A percentile compares a stretch with the other conserved stretches of the same genome.
Evolutionary conservation across 2,113 vertebrate species (phyloP).

Genomic region (Phalacrocorax aristotelis): DNA sequence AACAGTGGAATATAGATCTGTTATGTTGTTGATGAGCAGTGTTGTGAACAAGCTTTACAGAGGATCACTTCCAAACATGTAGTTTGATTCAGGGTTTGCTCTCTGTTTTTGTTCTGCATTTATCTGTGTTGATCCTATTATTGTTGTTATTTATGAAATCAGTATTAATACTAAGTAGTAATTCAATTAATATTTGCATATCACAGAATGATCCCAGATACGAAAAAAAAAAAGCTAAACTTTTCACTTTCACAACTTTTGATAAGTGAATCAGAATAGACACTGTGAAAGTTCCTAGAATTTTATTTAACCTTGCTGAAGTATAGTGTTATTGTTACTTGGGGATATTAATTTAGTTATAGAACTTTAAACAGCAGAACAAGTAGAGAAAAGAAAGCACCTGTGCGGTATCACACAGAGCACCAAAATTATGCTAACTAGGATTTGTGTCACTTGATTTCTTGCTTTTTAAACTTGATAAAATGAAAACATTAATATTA

Average conservation of each 20-base stretch:
- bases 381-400: not conserved
- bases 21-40: not conserved
- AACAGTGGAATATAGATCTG: not conserved
- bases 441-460: not conserved
- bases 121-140: not conserved
- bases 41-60: not conserved
- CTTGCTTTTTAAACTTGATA: not conserved
- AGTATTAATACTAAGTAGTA: not conserved
- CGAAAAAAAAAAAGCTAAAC: not conserved
- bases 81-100: not conserved
- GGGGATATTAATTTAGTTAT: not conserved
- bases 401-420: not conserved
- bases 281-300: not conserved
- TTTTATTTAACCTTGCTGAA: not conserved
- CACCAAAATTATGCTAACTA: not conserved
- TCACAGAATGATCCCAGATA: not conserved
- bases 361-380: not conserved
- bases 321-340: not conserved
- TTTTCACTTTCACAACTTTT: not conserved
- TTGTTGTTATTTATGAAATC: not conserved
- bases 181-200: not conserved
- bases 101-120: not conserved
- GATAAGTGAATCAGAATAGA: not conserved
- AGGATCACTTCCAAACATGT: not conserved
- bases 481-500: not conserved